Base-by-base conservation (phyloP, 2,797 vertebrate genomes). In the Florisuga fusca region DNA sequence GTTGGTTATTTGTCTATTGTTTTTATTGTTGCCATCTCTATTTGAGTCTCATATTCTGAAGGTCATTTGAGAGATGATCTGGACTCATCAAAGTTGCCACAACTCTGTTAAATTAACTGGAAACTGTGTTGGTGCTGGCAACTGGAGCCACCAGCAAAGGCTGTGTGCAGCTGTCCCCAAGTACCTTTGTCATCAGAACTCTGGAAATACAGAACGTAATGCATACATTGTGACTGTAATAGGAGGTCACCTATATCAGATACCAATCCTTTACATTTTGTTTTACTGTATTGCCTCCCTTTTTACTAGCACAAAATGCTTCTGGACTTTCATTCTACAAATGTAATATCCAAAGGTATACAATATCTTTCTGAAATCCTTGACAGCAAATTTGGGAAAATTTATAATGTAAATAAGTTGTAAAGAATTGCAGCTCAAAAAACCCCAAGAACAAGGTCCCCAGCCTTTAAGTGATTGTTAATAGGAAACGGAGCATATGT, bases 201-300 rank as follows among this genome's bases (percentile, higher is more conserved):
- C 51, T 10, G 20, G 22, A 64, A 33, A 10, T 58, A 43, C 0
- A 62, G 31, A 22, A 3, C 8, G 4, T 36, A 55, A 51, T 34
- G 34, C 7, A 1, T 82, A 22, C 36, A 11, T 6, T 43, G 2
- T 75, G 7, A 0, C 31, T 59, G 0, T 41, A 36, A 20, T 4
- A 54, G 17, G 26, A 59, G 16, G 20, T 55, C 7, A 22, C 5
- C 31, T 74, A 0, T 57, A 15, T 67, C 50, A 25, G 20, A 21
- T 23, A 36, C 31, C 12, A 25, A 50, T n/a, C 14, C 25, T 67
- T 79, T 43, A 13, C 6, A 1, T 71, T 67, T 53, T 26, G 9
- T 71, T 67, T 53, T 23, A 10, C 61, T 7, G 1, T 36, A 15
- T 19, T 59, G 10, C 12, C 6, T 50, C 36, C 14, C 10, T 57